Percentiles rank a stretch among this genome's conserved stretches.
phyloP scores from a whole-genome alignment of 2,888 invertebrate genomes.

The Meganola albula region DNA sequence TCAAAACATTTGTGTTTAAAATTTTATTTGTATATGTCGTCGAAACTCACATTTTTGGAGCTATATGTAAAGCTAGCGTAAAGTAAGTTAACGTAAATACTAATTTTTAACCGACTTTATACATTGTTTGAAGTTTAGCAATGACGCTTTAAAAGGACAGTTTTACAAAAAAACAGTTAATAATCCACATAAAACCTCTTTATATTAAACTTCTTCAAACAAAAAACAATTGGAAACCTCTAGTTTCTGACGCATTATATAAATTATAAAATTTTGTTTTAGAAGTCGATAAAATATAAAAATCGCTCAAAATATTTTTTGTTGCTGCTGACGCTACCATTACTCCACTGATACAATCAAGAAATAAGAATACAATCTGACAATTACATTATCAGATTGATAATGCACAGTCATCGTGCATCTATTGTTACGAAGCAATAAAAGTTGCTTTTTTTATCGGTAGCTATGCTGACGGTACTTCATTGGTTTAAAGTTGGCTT shows the following conservation, averaged over 20 bases:
- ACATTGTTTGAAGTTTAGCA: too few relatives aligned
- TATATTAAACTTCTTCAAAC: too few relatives aligned
- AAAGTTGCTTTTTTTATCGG: slow-evolving; percentile 40
- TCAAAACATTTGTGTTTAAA: too few relatives aligned
- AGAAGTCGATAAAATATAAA: background rate
- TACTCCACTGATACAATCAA: slow-evolving; percentile 46
- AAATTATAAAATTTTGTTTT: slow-evolving; percentile 5
- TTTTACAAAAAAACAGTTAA: too few relatives aligned
- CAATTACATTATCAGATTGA: slow-evolving; percentile 61
- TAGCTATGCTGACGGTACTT: slow-evolving; percentile 44
- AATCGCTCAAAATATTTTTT: background rate
- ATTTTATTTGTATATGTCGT: too few relatives aligned
- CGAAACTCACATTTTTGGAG: too few relatives aligned
- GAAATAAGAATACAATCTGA: slow-evolving; percentile 60
- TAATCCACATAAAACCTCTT: too few relatives aligned
- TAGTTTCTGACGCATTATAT: background rate
- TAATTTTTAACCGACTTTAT: too few relatives aligned
- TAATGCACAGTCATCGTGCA: slow-evolving; percentile 52
- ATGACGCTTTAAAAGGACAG: too few relatives aligned
- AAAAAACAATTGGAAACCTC: background rate
- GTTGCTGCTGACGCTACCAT: slow-evolving; percentile 37
- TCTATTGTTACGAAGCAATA: slow-evolving; percentile 45
- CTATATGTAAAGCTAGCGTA: too few relatives aligned
- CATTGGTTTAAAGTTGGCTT: slow-evolving; percentile 37
- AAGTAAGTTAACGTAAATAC: too few relatives aligned